Base-by-base conservation (phyloP, 2,113 vertebrate species). In the Solea senegalensis region DNA sequence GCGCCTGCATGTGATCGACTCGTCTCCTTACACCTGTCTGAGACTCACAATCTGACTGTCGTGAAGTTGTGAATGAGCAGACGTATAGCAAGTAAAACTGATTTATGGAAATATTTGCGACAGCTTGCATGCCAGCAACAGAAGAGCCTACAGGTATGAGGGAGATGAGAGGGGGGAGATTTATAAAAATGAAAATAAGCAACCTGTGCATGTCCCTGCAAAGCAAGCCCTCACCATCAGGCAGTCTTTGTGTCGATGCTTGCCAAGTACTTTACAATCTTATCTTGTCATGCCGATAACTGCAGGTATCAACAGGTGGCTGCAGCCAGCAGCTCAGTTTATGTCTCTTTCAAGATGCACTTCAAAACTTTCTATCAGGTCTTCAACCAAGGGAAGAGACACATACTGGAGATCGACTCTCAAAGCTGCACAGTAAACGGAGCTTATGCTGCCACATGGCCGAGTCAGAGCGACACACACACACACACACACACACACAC, bases 271-370 rank as follows among this genome's bases (percentile, higher is more conserved):
- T 86, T 70, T 56, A 34, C 34, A 34, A 81, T 81, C 72, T 83
- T 70, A 56, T 60, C 65, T 69, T 81, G 82, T 88, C 90, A 74
- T 40, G 27, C 55, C 70, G 65, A 69, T 56, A 62, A 67, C 65
- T 78, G 63, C 84, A 85, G 78, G 74, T 72, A 89, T 78, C 46
- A 49, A 81, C 79, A 82, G 65, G 76, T 71, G 75, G 75, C 28
- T 15, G 15, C 34, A 34, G 46, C 43, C 14, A 21, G 41, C 51
- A 16, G 45, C 74, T 73, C 34, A 46, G 40, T 68, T 63, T 65
- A 51, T 52, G 54, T 71, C 2, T 14, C 28, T 65, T 76, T 60
- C 44, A 56, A 11, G 5, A 41, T 27, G 41, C 27, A 69, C 74
- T 84, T 65, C 34, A 12, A 48, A 34, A 34, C 34, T 34, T 34